Conservation (phyloP, 2,888 invertebrate genomes). For the Meteorus cinctellus region DNA sequence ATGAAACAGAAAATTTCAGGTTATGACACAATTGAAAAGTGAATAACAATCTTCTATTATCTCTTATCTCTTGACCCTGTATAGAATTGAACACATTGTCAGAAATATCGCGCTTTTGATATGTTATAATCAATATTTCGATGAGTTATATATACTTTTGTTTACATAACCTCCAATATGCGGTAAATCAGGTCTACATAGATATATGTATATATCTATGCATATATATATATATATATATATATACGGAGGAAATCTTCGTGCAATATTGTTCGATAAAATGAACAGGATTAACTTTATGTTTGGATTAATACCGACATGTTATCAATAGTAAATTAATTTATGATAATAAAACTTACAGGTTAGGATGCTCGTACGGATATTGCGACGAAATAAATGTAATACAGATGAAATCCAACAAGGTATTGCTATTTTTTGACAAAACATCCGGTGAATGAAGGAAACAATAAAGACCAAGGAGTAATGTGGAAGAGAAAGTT, state of each 20-base stretch:
- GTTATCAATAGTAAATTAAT: no score
- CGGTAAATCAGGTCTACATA: no score
- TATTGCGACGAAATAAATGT: not conserved
- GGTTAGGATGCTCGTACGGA: not conserved
- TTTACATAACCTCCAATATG: not conserved
- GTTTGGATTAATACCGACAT: no score
- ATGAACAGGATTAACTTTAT: no score
- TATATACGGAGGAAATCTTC: no score
- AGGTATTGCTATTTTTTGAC: no score
- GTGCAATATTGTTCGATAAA: no score
- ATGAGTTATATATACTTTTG: constrained; percentile 9
- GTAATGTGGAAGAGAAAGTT: no score
- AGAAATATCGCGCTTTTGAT: not conserved
- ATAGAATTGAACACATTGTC: not conserved
- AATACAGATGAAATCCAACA: not conserved
- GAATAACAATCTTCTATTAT: not conserved
- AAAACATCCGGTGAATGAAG: not conserved
- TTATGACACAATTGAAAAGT: not conserved
- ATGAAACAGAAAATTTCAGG: constrained; percentile 1
- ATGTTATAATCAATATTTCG: not conserved
- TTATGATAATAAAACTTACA: not conserved
- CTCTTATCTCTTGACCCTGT: not conserved
- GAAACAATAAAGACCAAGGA: no score
- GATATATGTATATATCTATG: no score
- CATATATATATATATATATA: no score